phyloP scores from a whole-genome alignment of 1,140 invertebrate genomes.

The Vanessa tameamea region DNA sequence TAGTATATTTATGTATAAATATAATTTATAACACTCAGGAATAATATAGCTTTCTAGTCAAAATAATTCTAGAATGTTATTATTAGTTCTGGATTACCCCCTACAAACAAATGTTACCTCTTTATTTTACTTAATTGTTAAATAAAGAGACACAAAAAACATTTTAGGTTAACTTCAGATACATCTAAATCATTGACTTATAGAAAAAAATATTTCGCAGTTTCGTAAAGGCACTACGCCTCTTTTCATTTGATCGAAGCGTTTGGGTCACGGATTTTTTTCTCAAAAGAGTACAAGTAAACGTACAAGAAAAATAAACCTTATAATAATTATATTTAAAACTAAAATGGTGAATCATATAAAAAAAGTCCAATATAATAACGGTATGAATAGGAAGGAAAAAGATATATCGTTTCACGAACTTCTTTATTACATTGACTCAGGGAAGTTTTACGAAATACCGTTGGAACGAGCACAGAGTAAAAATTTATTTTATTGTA shows the following conservation, averaged over 20 bases:
- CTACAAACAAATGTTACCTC: too few relatives aligned
- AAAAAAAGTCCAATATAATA: neutral
- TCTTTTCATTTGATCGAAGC: conserved; percentile 23
- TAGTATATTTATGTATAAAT: too few relatives aligned
- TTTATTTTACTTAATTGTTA: too few relatives aligned
- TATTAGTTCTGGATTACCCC: too few relatives aligned
- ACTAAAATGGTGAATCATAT: neutral
- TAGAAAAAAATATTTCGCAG: neutral
- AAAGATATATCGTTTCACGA: neutral
- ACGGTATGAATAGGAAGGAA: neutral
- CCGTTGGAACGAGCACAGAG: neutral
- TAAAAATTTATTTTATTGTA: neutral
- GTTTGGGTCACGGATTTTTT: conserved; percentile 6
- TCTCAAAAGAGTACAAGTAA: too few relatives aligned
- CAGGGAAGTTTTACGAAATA: neutral
- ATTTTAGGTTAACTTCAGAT: too few relatives aligned
- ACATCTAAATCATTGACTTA: too few relatives aligned
- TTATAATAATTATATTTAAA: neutral
- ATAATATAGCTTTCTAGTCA: too few relatives aligned
- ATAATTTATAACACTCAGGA: too few relatives aligned
- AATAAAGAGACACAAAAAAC: too few relatives aligned
- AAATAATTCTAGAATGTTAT: too few relatives aligned
- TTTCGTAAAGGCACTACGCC: conserved; percentile 8
- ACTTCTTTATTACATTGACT: conserved; percentile 3
- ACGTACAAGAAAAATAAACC: conserved; percentile 11